These are phyloP conservation scores for Jordanella pulchra DNA, from an alignment of 2,797 vertebrate genomes.

Conservation along the genomic window DNA sequence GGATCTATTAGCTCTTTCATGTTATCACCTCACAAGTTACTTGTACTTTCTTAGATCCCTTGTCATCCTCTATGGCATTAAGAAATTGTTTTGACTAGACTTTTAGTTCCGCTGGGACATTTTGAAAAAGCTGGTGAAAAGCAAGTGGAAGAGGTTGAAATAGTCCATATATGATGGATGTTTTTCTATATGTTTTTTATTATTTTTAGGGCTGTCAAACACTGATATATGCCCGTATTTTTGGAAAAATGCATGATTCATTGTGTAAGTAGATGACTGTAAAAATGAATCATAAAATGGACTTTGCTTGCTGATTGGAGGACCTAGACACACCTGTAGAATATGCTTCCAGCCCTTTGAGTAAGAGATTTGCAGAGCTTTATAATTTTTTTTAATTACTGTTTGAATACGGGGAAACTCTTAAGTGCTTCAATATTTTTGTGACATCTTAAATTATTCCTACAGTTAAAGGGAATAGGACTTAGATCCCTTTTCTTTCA, in stretches of 20 bases:
- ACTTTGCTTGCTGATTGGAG: conserved; percentile 23
- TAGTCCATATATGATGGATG: background rate
- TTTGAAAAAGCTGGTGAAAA: background rate
- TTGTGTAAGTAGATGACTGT: background rate
- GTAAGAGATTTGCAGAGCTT: conserved; percentile 68
- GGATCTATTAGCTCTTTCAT: no score
- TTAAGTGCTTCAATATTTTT: conserved; percentile 58
- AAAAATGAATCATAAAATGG: conserved; percentile 15
- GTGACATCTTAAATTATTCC: conserved; percentile 72
- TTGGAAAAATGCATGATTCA: background rate
- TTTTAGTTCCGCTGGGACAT: no score
- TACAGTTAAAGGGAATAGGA: conserved; percentile 47
- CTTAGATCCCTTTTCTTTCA: conserved; percentile 46
- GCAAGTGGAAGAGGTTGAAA: background rate
- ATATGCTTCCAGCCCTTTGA: conserved; percentile 55
- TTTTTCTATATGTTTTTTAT: background rate
- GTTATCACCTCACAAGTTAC: background rate
- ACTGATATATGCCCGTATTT: background rate
- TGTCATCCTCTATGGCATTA: background rate
- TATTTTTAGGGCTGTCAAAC: background rate
- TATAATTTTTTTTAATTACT: conserved; percentile 74
- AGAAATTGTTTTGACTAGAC: background rate
- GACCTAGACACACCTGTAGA: conserved; percentile 43
- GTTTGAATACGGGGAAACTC: conserved; percentile 63
- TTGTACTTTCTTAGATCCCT: background rate